A percentile compares a stretch with the other conserved stretches of the same genome.
phyloP scores from a whole-genome alignment of 2,113 vertebrate species.

The Plecotus auritus region DNA sequence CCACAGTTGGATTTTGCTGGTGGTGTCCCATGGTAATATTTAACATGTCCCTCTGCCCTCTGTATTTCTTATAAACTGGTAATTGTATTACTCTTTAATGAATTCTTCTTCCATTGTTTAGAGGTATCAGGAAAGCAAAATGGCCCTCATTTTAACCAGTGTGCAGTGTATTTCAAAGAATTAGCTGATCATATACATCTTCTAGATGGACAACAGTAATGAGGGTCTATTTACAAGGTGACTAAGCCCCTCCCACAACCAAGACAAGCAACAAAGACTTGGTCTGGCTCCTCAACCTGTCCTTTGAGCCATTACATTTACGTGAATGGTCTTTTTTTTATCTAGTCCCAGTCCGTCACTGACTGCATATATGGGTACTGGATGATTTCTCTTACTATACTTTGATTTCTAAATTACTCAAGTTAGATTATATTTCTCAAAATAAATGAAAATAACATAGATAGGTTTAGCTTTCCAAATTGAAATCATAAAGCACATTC shows the following conservation, averaged over 20 bases:
- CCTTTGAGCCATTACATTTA: not conserved
- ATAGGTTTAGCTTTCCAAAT: not conserved
- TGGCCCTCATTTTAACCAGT: not conserved
- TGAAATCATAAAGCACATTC: not conserved
- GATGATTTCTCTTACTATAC: not conserved
- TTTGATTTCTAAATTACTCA: constrained; percentile 4
- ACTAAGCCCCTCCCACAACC: not conserved
- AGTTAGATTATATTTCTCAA: not conserved
- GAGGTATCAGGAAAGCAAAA: not conserved
- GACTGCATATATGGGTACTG: not conserved
- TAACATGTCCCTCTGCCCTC: not conserved
- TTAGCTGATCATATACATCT: not conserved
- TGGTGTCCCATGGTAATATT: not conserved
- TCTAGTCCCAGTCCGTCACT: not conserved
- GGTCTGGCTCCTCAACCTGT: not conserved
- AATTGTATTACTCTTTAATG: not conserved
- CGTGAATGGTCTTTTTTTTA: not conserved
- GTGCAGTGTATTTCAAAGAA: not conserved
- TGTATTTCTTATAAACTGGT: not conserved
- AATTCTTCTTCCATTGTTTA: not conserved
- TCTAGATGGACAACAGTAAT: not conserved
- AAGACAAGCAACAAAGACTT: not conserved
- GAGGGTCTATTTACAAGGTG: not conserved
- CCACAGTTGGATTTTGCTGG: not conserved
- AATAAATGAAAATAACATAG: not conserved